Base-by-base conservation (phyloP, 2,888 invertebrate genomes). In the Hirtodrosophila duncani region DNA sequence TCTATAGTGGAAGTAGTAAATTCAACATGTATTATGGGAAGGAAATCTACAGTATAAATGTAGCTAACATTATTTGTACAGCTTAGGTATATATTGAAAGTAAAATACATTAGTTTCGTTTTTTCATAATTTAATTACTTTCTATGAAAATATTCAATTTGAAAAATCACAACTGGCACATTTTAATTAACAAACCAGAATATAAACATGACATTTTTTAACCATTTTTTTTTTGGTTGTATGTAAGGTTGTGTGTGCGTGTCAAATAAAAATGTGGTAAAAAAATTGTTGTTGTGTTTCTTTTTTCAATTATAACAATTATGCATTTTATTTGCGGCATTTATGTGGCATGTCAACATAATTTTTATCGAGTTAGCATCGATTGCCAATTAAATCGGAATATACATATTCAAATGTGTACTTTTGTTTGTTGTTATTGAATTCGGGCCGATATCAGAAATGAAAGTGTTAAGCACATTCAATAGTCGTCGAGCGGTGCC, bases 1-100 rank as follows among this genome's bases (percentile, higher is more conserved):
- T n/a, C n/a, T n/a, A n/a, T n/a, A n/a, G n/a, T n/a, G n/a, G n/a
- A n/a, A n/a, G n/a, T n/a, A n/a, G n/a, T n/a, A n/a, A n/a, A n/a
- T n/a, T 20, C 3, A 18, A n/a, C 11, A 9, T 17, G 3, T 36
- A 43, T 34, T n/a, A n/a, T n/a, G n/a, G n/a, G n/a, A n/a, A n/a
- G n/a, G n/a, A n/a, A n/a, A n/a, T n/a, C n/a, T n/a, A n/a, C n/a
- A n/a, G n/a, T n/a, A n/a, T n/a, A n/a, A n/a, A n/a, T n/a, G n/a
- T n/a, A 31, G 13, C 18, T 63, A 55, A 46, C 31, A 63, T 55
- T 67, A 48, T 39, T 45, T 46, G 34, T 48, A 51, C 57, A 52
- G 42, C 46, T 52, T 48, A 42, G 37, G n/a, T 44, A 38, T 17
- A 36, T 38, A 65, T 9, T 20, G n/a, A 39, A 60, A 41, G 53